phyloP scores from a whole-genome alignment of 1,140 invertebrate species.

The Trachymyrmex cornetzi region DNA sequence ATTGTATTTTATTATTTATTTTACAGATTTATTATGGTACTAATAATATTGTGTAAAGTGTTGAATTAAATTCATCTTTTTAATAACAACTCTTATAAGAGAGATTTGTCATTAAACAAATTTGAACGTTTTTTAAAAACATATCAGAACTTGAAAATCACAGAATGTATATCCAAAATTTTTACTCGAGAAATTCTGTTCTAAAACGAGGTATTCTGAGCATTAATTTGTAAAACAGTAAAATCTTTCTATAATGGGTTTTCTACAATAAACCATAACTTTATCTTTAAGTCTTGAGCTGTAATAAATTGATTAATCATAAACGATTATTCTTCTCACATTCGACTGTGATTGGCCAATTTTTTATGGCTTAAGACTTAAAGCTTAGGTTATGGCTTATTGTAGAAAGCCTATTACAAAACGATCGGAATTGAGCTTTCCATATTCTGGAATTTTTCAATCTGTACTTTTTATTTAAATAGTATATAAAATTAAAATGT shows the following conservation, averaged over 20 bases:
- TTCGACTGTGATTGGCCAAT: too few relatives aligned
- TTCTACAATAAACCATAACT: too few relatives aligned
- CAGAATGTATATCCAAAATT: background rate
- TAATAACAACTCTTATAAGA: background rate
- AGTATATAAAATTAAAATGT: background rate
- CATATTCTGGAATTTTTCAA: background rate
- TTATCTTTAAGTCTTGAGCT: too few relatives aligned
- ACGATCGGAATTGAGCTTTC: background rate
- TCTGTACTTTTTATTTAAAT: background rate
- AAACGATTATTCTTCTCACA: too few relatives aligned
- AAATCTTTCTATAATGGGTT: too few relatives aligned
- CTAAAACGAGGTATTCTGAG: background rate
- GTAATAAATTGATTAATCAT: too few relatives aligned
- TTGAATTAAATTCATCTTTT: background rate
- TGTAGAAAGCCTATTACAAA: background rate
- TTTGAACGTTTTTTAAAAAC: background rate
- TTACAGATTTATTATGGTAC: background rate
- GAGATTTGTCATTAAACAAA: background rate
- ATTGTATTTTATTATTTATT: background rate
- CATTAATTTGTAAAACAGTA: background rate
- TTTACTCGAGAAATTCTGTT: background rate
- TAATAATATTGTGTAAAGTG: background rate
- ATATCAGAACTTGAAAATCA: background rate
- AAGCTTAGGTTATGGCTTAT: too few relatives aligned
- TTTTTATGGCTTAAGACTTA: too few relatives aligned